Base-by-base conservation (phyloP, 2,888 invertebrate genomes). In the Glyphotaelius pellucidus region DNA sequence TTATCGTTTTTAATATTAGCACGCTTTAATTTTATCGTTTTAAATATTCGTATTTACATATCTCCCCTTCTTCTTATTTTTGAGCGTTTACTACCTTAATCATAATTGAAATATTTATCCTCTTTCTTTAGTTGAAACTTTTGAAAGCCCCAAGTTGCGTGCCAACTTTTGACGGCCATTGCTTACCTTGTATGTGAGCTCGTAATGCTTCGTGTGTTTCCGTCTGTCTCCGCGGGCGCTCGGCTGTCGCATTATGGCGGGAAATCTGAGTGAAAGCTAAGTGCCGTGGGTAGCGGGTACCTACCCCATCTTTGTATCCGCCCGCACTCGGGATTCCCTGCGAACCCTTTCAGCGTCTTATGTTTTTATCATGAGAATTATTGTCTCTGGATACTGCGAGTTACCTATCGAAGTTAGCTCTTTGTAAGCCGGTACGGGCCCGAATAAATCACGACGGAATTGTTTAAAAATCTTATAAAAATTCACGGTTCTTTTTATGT, bases 261-360 rank as follows among this genome's bases (percentile, higher is more conserved):
- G 86, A 86, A 86, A 86, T 86, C 86, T 86, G 86, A 86, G 42
- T 85, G 85, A 85, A 85, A 85, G 32, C 85, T 85, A 85, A 85
- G 85, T 86, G 86, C 86, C 86, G 15, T 25, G 38, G 42, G 86
- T 15, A 30, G 30, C 1, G 30, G 14, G 86, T 3, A n/a, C n/a
- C 86, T 86, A 86, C 42, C 42, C 42, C 86, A 19, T 19, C 19
- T 30, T n/a, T 14, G 30, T 35, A 35, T 86, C 38, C 25, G 11
- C 67, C 81, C 32, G 38, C 85, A 35, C 85, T 35, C 38, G 67
- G 67, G n/a, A 85, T 42, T 38, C 38, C 19, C 86, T 30, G 15
- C n/a, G 38, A 86, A 86, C 38, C 86, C 86, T 86, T 86, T 86
- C 86, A 86, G 86, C 25, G 30, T n/a, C 86, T 86, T 86, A 38